Evolutionary conservation across 2,113 vertebrate genomes (phyloP).

Genomic region (Elanus axillaris): DNA sequence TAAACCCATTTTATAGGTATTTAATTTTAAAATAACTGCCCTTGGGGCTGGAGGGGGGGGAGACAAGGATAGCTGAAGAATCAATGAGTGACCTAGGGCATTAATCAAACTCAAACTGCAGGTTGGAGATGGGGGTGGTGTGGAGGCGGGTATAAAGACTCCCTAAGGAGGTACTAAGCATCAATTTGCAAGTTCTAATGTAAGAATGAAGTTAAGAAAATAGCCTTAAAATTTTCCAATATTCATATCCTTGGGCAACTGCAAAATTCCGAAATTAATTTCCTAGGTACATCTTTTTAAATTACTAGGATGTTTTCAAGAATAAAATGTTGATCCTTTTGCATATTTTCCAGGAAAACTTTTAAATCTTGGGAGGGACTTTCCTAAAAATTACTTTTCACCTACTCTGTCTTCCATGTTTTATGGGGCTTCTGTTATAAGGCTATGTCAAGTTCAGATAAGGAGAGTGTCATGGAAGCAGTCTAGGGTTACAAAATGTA

Average conservation of each 20-base stretch:
- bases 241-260: background rate
- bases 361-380: background rate
- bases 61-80: background rate
- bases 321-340: background rate
- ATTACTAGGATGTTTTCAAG: background rate
- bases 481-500: background rate
- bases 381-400: background rate
- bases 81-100: background rate
- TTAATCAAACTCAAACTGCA: background rate
- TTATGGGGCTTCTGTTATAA: background rate
- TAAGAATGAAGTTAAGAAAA: background rate
- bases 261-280: background rate
- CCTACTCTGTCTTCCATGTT: background rate
- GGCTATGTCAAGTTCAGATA: background rate
- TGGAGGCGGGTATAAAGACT: background rate
- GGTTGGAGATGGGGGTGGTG: too few species aligned
- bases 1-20: background rate
- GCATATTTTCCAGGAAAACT: background rate
- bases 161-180: background rate
- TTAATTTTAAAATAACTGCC: background rate
- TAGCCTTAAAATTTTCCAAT: background rate
- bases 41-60: background rate
- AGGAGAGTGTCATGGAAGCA: background rate
- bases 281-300: background rate
- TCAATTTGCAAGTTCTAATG: background rate